These are phyloP conservation scores for Diaphora mendica DNA, from an alignment of 2,888 invertebrate genomes.

Conservation along the genomic window DNA sequence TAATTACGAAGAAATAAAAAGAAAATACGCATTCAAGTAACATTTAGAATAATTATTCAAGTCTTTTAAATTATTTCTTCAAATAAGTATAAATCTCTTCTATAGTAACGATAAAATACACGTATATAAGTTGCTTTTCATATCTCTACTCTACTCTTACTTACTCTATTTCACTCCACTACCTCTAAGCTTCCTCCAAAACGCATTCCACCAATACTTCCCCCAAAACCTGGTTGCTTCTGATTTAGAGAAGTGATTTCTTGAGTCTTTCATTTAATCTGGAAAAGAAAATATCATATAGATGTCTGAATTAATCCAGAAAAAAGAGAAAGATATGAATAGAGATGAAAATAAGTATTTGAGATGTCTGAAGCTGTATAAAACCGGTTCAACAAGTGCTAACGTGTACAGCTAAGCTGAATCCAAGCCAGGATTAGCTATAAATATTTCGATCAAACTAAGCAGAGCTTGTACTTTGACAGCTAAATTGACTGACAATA, in stretches of 20 bases:
- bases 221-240: background rate
- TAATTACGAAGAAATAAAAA: background rate
- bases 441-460: too few species aligned
- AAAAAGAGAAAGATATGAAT: too few species aligned
- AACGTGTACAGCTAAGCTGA: too few species aligned
- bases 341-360: too few species aligned
- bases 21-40: background rate
- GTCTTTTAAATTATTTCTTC: background rate
- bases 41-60: background rate
- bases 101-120: background rate
- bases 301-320: background rate
- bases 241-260: conserved; percentile 28
- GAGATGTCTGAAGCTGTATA: too few species aligned
- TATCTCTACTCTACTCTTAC: background rate
- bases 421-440: too few species aligned
- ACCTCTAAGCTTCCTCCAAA: background rate
- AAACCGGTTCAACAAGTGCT: too few species aligned
- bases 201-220: background rate
- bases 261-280: conserved; percentile 56
- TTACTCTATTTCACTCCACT: background rate
- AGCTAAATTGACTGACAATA: too few species aligned
- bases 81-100: background rate
- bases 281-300: conserved; percentile 33
- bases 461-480: too few species aligned
- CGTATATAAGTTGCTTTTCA: background rate